These are phyloP conservation scores for Ivindomyrus marchei DNA, from an alignment of 2,113 vertebrate species.

Conservation along the genomic window DNA sequence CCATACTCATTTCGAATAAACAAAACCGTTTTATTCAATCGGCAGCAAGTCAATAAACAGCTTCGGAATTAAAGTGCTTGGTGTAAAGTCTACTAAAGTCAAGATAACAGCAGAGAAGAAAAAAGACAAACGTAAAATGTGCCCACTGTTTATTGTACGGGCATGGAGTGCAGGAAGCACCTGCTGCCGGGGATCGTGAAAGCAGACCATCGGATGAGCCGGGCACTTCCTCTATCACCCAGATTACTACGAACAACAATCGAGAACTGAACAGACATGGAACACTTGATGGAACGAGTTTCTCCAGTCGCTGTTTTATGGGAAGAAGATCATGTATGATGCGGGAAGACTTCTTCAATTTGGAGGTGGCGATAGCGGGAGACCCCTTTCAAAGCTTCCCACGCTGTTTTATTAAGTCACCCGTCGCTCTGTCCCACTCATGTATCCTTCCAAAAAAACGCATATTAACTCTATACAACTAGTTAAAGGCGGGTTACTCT, in stretches of 20 bases:
- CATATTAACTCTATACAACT: neutral
- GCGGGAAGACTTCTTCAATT: neutral
- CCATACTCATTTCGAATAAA: neutral
- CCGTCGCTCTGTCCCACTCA: neutral
- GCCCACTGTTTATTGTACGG: neutral
- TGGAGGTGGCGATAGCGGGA: neutral
- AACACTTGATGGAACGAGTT: neutral
- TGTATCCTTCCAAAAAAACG: neutral
- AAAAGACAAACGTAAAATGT: neutral
- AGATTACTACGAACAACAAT: neutral
- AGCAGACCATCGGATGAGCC: neutral
- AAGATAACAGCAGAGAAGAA: neutral
- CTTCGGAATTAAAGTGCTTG: neutral
- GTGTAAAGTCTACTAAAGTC: neutral
- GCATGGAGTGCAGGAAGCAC: neutral
- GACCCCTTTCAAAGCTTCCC: neutral
- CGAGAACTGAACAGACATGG: neutral
- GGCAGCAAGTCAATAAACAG: neutral
- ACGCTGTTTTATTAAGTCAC: neutral
- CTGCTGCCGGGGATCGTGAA: neutral
- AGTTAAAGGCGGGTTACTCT: neutral
- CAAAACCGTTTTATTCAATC: neutral
- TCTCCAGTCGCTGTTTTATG: neutral
- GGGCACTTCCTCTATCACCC: slow-evolving; percentile 1
- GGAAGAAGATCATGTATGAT: neutral